Evolutionary conservation across 2,113 vertebrate genomes (phyloP).

Genomic region (Microtus oregoni): DNA sequence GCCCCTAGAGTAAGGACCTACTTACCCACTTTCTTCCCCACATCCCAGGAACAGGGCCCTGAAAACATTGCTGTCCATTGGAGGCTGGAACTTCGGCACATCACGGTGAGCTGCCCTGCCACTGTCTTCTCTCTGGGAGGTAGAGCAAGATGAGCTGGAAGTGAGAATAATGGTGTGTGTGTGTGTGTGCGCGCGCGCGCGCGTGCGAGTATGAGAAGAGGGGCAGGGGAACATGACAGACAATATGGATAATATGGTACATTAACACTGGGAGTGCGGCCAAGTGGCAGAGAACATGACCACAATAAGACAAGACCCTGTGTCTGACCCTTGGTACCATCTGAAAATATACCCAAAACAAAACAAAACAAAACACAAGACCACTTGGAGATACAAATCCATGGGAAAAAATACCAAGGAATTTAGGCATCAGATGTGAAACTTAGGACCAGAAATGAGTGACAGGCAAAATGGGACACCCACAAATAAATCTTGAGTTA

Average conservation of each 20-base stretch:
- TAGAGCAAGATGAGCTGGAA: neutral
- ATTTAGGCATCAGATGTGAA: neutral
- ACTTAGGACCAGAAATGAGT: neutral
- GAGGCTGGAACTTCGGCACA: conserved; percentile 88
- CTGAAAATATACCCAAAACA: neutral
- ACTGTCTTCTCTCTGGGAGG: neutral
- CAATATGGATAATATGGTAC: neutral
- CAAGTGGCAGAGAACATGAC: neutral
- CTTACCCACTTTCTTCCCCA: neutral
- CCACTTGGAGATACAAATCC: neutral
- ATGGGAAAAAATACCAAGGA: neutral
- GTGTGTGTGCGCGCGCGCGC: neutral
- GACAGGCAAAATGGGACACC: neutral
- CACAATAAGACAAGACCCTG: neutral
- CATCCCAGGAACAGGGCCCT: conserved; percentile 84
- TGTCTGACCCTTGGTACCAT: neutral
- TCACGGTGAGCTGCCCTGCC: neutral
- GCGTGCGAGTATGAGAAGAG: neutral
- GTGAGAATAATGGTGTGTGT: neutral
- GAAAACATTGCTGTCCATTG: conserved; percentile 86
- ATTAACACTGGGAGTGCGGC: neutral
- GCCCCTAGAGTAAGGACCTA: too few species aligned
- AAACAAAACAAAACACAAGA: neutral
- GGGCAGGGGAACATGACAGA: neutral
- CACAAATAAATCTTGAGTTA: neutral